Percentiles rank a stretch among this genome's conserved stretches.
Conservation (phyloP, 2,888 invertebrate species). For the Celastrina argiolus region DNA sequence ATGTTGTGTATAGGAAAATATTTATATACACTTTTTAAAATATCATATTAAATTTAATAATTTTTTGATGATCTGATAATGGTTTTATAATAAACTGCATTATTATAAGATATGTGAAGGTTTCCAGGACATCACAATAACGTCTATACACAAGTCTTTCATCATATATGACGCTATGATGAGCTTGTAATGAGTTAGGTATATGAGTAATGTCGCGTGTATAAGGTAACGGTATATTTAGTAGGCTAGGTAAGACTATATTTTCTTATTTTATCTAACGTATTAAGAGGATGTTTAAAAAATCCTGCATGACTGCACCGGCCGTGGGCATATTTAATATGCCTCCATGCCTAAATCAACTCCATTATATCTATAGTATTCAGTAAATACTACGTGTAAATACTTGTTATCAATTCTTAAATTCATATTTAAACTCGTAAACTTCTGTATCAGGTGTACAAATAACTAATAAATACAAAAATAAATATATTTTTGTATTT, state of each 20-base stretch:
- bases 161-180: slow-evolving; percentile 2
- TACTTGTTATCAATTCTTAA: too few species aligned
- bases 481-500: too few species aligned
- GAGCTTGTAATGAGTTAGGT: slow-evolving; percentile 8
- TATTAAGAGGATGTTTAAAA: neutral
- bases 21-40: neutral
- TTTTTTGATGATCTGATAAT: too few species aligned
- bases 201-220: neutral
- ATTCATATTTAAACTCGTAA: too few species aligned
- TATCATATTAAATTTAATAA: too few species aligned
- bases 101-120: neutral
- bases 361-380: neutral
- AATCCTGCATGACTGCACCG: neutral
- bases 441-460: too few species aligned
- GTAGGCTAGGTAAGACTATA: neutral
- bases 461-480: too few species aligned
- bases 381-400: too few species aligned
- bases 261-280: neutral
- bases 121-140: neutral
- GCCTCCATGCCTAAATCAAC: neutral
- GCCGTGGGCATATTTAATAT: neutral
- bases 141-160: neutral
- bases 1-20: neutral
- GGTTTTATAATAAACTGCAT: neutral
- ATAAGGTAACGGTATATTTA: slow-evolving; percentile 1